Conservation (phyloP, 2,888 invertebrate species). For the Archips crataeganus region DNA sequence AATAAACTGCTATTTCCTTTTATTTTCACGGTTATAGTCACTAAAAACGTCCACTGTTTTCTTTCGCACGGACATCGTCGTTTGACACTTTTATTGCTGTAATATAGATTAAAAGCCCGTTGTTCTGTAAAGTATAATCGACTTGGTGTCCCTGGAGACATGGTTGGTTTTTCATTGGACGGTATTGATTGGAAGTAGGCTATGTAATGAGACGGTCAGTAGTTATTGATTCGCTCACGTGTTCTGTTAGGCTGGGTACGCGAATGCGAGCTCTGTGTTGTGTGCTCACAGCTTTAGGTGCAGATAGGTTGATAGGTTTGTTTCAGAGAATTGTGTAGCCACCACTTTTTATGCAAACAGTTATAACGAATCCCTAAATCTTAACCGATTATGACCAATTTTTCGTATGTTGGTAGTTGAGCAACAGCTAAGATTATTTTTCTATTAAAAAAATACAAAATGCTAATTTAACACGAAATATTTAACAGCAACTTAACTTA, state of each 20-base stretch:
- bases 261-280: background rate
- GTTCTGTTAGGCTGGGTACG: slow-evolving; percentile 63
- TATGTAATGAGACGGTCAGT: slow-evolving; percentile 82
- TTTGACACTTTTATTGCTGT: slow-evolving; percentile 59
- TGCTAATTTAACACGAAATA: no score
- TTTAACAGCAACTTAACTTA: no score
- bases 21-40: slow-evolving; percentile 71
- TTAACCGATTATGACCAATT: no score
- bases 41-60: slow-evolving; percentile 72
- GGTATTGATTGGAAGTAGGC: slow-evolving; percentile 73
- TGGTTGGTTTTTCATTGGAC: slow-evolving; percentile 50
- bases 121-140: slow-evolving; percentile 44
- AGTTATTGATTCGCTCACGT: slow-evolving; percentile 78
- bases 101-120: slow-evolving; percentile 34
- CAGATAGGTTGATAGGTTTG: no score
- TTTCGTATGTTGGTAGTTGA: no score
- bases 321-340: no score
- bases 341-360: no score
- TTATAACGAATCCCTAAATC: no score
- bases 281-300: slow-evolving; percentile 2
- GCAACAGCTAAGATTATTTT: no score
- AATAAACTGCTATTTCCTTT: slow-evolving; percentile 53
- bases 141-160: slow-evolving; percentile 47
- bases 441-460: no score
- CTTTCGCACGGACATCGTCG: slow-evolving; percentile 64